Percentiles rank a stretch among this genome's conserved stretches.
These are phyloP conservation scores for Palloptera scutellata DNA, from an alignment of 2,888 invertebrate species.

Conservation along the genomic window DNA sequence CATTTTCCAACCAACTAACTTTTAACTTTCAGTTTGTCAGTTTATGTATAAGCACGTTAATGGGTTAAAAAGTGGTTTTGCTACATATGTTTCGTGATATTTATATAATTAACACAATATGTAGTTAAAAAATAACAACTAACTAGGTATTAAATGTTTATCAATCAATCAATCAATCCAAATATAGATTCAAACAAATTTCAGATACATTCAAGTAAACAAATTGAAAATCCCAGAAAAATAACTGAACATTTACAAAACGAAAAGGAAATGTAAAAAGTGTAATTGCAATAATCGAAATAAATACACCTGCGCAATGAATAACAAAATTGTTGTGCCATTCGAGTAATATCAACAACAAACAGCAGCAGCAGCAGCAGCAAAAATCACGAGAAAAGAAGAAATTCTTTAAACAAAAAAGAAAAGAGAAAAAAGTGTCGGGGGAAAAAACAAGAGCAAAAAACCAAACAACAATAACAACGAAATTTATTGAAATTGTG, in stretches of 20 bases:
- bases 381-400: slow-evolving; percentile 20
- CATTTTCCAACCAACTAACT: too few species aligned
- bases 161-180: too few species aligned
- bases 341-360: slow-evolving; percentile 31
- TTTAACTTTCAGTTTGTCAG: too few species aligned
- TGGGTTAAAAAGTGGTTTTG: too few species aligned
- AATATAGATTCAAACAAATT: too few species aligned
- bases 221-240: slow-evolving; percentile 5
- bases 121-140: too few species aligned
- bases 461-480: slow-evolving; percentile 5
- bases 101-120: too few species aligned
- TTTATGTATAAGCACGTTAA: too few species aligned
- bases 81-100: too few species aligned
- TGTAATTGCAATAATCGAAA: neutral
- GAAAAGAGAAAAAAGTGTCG: slow-evolving; percentile 15
- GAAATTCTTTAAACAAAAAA: slow-evolving; percentile 15
- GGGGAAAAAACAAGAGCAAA: slow-evolving; percentile 11
- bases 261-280: neutral
- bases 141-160: too few species aligned
- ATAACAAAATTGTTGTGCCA: slow-evolving; percentile 33
- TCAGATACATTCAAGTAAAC: slow-evolving; percentile 16
- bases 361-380: slow-evolving; percentile 14
- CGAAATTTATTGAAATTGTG: too few species aligned
- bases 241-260: slow-evolving; percentile 5
- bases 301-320: slow-evolving; percentile 32